Evolutionary conservation across 2,113 vertebrate genomes (phyloP).

Genomic region (Agapornis roseicollis): DNA sequence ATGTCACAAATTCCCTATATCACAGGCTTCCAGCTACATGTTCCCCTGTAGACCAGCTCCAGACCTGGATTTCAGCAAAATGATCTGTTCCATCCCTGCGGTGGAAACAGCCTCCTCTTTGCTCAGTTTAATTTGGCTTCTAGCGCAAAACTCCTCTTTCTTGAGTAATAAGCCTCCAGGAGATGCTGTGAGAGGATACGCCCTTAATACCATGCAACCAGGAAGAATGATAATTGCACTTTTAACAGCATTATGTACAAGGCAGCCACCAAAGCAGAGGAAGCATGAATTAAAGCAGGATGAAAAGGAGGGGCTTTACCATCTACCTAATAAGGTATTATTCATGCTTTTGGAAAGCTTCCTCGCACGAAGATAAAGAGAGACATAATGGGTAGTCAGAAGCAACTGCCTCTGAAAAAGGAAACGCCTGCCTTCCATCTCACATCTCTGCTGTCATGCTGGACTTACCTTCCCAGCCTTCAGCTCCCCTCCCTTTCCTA

Average conservation of each 20-base stretch:
- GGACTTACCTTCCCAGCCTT: not conserved
- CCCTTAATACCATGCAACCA: constrained; percentile 50
- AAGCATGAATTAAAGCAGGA: constrained; percentile 50
- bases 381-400: constrained; percentile 20
- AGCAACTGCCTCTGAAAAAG: not conserved
- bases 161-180: constrained; percentile 48
- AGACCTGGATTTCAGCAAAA: not conserved
- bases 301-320: constrained; percentile 39
- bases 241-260: constrained; percentile 29
- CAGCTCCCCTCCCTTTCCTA: not conserved
- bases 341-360: constrained; percentile 53
- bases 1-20: not conserved
- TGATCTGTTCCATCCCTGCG: not conserved
- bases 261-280: constrained; percentile 59
- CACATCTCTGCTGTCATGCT: not conserved
- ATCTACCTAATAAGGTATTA: constrained; percentile 47
- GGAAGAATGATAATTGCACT: constrained; percentile 69
- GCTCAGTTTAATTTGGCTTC: constrained; percentile 36
- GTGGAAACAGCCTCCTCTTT: constrained; percentile 15
- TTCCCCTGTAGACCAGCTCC: not conserved
- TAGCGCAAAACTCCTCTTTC: not conserved
- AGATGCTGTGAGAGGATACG: constrained; percentile 36
- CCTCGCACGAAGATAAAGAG: not conserved
- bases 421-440: not conserved
- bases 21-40: not conserved